phyloP scores from a whole-genome alignment of 2,888 invertebrate genomes.

The Harpalus rubripes region DNA sequence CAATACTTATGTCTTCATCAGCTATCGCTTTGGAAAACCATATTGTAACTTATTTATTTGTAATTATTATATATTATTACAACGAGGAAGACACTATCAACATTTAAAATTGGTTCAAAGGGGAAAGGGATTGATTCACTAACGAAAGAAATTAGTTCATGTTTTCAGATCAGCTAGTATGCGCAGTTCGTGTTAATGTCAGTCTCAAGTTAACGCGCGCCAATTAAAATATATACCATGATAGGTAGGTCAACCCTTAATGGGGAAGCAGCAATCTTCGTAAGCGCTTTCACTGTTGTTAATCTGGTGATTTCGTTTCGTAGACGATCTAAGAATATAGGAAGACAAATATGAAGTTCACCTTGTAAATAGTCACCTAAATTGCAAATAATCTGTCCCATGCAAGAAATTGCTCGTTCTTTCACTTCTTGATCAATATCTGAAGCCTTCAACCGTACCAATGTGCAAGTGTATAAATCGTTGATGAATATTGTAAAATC shows the following conservation, averaged over 20 bases:
- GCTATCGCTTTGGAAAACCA: too few species aligned
- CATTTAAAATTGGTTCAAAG: background rate
- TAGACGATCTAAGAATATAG: conserved; percentile 96
- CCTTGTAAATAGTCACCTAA: conserved; percentile 91
- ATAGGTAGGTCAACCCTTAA: conserved; percentile 92
- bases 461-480: conserved; percentile 90
- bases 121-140: too few species aligned
- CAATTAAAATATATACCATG: conserved; percentile 77
- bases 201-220: too few species aligned
- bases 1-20: too few species aligned
- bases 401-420: conserved; percentile 97
- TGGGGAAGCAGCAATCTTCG: conserved; percentile 95
- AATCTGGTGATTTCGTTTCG: conserved; percentile 98
- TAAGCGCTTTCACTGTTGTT: conserved; percentile 97
- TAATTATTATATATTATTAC: too few species aligned
- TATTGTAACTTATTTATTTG: too few species aligned
- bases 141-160: too few species aligned
- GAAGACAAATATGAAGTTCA: conserved; percentile 92
- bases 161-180: too few species aligned
- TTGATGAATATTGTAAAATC: conserved; percentile 80
- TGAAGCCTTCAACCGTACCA: conserved; percentile 92
- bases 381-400: conserved; percentile 96
- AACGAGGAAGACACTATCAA: too few species aligned
- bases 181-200: too few species aligned
- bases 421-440: conserved; percentile 99